Conservation (phyloP, 1,140 invertebrate genomes). For the Heliconius hewitsoni region DNA sequence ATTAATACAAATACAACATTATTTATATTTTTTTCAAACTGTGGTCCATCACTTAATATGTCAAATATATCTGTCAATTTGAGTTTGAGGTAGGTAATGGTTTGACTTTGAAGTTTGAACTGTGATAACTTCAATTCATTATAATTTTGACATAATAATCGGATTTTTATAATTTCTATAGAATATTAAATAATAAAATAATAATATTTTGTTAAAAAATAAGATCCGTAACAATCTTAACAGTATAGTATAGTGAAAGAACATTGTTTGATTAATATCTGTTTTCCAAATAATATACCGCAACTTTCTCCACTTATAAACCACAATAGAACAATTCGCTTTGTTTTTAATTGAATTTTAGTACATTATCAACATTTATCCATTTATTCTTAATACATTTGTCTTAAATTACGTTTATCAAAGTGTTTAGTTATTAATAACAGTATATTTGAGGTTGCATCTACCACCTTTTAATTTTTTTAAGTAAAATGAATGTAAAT, state of each 20-base stretch:
- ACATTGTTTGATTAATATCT: neutral
- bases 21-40: neutral
- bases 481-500: slow-evolving; percentile 29
- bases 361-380: neutral
- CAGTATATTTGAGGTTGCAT: neutral
- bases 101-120: slow-evolving; percentile 3
- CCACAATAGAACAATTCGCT: neutral
- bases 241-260: neutral
- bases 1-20: neutral
- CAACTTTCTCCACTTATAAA: slow-evolving; percentile 2
- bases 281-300: neutral
- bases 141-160: slow-evolving; percentile 6
- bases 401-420: neutral
- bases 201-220: neutral
- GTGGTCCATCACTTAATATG: neutral
- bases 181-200: neutral
- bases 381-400: neutral
- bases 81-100: neutral
- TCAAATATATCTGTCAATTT: neutral
- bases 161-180: neutral
- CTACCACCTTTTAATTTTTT: neutral
- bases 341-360: neutral
- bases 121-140: slow-evolving; percentile 6
- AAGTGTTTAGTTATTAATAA: neutral
- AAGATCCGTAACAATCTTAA: neutral